Evolutionary conservation across 2,797 vertebrate species (phyloP).

Genomic region (Syngnathus acus): DNA sequence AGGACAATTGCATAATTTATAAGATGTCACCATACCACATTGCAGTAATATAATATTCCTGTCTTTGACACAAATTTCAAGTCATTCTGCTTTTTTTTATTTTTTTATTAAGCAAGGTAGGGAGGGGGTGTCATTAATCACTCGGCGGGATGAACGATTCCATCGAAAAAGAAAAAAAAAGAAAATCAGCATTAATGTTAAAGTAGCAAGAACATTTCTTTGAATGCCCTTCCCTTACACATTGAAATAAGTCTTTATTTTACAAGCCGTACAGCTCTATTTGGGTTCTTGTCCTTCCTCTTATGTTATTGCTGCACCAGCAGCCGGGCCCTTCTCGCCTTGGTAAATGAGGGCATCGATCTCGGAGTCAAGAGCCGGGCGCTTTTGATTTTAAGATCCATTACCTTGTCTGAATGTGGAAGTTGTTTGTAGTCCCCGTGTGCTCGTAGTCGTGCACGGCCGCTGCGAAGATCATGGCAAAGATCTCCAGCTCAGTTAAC

Average conservation of each 20-base stretch:
- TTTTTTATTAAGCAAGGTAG: neutral
- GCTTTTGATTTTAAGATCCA: constrained; percentile 51
- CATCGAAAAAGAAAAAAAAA: neutral
- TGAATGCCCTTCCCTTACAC: neutral
- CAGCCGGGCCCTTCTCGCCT: constrained; percentile 30
- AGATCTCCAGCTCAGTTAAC: constrained; percentile 96
- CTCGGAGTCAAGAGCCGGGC: constrained; percentile 26
- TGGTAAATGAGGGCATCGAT: constrained; percentile 50
- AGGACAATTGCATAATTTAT: neutral
- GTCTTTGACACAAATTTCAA: neutral
- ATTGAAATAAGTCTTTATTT: neutral
- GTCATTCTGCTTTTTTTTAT: neutral
- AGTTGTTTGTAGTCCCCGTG: constrained; percentile 98
- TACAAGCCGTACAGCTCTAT: constrained; percentile 10
- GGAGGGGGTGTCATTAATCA: neutral
- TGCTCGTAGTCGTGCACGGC: constrained; percentile 97
- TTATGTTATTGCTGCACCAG: constrained; percentile 32
- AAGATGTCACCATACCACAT: neutral
- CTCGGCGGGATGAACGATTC: neutral
- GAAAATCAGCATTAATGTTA: neutral
- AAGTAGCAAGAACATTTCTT: neutral
- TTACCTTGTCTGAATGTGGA: constrained; percentile 96
- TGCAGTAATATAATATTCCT: too few relatives aligned
- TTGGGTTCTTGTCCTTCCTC: constrained; percentile 10
- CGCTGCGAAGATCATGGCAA: constrained; percentile 85